These are phyloP conservation scores for Loriculus beryllinus DNA, from an alignment of 2,797 vertebrate species.

Conservation along the genomic window DNA sequence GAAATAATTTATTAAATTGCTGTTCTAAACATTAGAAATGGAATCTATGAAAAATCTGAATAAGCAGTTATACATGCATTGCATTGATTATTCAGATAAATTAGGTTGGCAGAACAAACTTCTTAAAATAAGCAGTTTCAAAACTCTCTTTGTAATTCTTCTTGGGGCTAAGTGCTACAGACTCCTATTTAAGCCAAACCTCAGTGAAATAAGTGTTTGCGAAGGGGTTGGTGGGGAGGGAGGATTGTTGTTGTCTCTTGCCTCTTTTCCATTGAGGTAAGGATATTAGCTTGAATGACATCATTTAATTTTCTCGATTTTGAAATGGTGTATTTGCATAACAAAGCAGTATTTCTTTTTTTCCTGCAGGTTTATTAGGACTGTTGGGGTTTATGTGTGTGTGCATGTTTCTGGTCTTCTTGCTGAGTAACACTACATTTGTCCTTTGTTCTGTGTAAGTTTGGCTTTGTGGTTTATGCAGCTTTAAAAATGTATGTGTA, in stretches of 20 bases:
- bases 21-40: background rate
- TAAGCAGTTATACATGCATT: background rate
- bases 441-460: conserved; percentile 46
- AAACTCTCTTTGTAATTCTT: background rate
- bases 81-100: background rate
- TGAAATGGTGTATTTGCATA: conserved; percentile 43
- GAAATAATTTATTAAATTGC: background rate
- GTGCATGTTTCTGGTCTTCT: background rate
- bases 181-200: conserved; percentile 14
- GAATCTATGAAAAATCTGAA: background rate
- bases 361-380: conserved; percentile 13
- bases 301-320: conserved; percentile 49
- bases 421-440: conserved; percentile 47
- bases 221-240: background rate
- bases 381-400: background rate
- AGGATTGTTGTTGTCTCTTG: background rate
- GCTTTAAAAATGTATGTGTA: background rate
- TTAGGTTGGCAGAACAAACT: background rate
- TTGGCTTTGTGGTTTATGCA: conserved; percentile 46
- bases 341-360: conserved; percentile 30
- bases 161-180: background rate
- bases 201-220: background rate
- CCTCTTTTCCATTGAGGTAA: conserved; percentile 23
- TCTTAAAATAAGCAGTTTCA: background rate
- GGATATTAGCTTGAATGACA: conserved; percentile 46